Conservation (phyloP, 30 jellyfish, hydroid and myxozoan genomes). For the Chironex yamaguchii region DNA sequence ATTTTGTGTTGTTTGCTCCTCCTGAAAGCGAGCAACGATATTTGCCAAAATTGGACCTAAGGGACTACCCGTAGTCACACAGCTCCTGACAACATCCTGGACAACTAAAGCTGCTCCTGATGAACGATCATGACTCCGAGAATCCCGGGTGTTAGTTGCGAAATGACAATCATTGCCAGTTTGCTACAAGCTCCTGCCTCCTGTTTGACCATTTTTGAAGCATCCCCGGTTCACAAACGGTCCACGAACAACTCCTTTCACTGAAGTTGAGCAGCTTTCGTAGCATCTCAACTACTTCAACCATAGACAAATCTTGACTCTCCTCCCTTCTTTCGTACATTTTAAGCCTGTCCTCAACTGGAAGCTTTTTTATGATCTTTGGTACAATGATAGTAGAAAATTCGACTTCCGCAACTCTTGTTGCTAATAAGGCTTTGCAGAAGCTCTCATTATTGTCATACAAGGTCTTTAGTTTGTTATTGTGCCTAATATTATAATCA, state of each 20-base stretch:
- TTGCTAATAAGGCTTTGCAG: slow-evolving; percentile 40
- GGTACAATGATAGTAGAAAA: slow-evolving; percentile 54
- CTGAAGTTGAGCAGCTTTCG: slow-evolving; percentile 13
- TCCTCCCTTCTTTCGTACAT: slow-evolving; percentile 7
- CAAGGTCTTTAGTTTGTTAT: slow-evolving; percentile 23
- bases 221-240: background rate
- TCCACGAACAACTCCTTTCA: slow-evolving; percentile 40
- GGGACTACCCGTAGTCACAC: too few relatives aligned
- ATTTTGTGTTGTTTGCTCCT: too few relatives aligned
- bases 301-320: slow-evolving; percentile 17
- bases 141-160: background rate
- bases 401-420: slow-evolving; percentile 15
- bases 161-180: too few relatives aligned
- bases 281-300: background rate
- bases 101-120: slow-evolving; percentile 41
- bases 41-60: too few relatives aligned
- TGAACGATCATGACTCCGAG: too few relatives aligned
- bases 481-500: background rate
- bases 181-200: too few relatives aligned
- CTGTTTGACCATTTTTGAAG: background rate
- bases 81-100: background rate
- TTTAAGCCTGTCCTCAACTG: slow-evolving; percentile 5
- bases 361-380: slow-evolving; percentile 29
- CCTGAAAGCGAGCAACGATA: too few relatives aligned
- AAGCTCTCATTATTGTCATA: slow-evolving; percentile 58